Evolutionary conservation across 2,797 vertebrate species (phyloP).

Genomic region (Zalophus californianus): DNA sequence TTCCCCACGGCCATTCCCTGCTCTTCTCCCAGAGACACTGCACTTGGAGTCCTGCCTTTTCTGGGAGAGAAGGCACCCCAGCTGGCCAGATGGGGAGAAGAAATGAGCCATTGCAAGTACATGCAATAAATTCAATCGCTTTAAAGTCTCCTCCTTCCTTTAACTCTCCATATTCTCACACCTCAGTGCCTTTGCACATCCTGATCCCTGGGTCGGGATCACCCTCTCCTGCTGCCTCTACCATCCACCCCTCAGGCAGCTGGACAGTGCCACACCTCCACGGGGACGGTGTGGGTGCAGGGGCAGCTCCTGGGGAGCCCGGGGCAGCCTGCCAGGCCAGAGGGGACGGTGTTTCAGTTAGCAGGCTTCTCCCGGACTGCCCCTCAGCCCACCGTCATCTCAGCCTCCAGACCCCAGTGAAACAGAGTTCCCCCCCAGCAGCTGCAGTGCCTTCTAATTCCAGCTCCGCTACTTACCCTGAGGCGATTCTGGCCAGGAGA

Average conservation of each 20-base stretch:
- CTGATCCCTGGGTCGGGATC: too few species aligned
- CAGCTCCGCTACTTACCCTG: background rate
- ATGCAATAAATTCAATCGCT: too few species aligned
- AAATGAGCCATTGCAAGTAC: fast-evolving
- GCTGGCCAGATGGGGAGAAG: background rate
- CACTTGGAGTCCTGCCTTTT: background rate
- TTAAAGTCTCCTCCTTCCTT: too few species aligned
- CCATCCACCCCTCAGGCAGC: too few species aligned
- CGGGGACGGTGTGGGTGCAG: background rate
- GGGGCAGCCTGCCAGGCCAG: background rate
- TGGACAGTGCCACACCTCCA: too few species aligned
- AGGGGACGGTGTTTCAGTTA: fast-evolving
- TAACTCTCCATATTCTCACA: too few species aligned
- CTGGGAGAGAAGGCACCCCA: background rate
- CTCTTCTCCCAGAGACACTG: background rate
- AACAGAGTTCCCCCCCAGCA: too few species aligned
- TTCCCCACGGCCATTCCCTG: background rate
- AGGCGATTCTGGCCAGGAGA: background rate
- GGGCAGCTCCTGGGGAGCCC: fast-evolving
- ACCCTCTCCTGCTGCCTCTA: too few species aligned
- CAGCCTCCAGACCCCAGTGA: background rate
- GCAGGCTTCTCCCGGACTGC: background rate
- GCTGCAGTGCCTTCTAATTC: background rate
- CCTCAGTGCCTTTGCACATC: too few species aligned
- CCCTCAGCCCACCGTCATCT: background rate